Percentiles rank a stretch among this genome's conserved stretches.
phyloP scores from a whole-genome alignment of 2,888 invertebrate species.

The Ligdia adustata region DNA sequence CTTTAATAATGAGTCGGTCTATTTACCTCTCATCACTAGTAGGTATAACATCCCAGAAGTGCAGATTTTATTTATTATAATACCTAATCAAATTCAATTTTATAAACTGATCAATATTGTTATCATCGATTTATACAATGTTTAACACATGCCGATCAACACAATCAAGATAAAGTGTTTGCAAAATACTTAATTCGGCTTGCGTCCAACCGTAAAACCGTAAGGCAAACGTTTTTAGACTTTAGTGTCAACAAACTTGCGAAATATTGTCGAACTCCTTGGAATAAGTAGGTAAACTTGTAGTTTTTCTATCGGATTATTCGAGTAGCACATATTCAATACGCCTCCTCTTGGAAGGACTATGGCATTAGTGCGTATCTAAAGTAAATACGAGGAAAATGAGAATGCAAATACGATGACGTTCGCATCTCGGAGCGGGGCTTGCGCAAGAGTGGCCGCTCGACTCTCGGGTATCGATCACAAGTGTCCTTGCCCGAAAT shows the following conservation, averaged over 20 bases:
- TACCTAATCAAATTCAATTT: too few species aligned
- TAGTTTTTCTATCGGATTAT: slow-evolving; percentile 26
- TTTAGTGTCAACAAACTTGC: slow-evolving; percentile 22
- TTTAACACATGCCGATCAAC: not conserved
- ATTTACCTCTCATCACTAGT: too few species aligned
- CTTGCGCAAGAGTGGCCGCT: slow-evolving; percentile 62
- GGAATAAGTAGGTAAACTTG: slow-evolving; percentile 3
- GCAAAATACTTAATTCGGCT: slow-evolving; percentile 3
- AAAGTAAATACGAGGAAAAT: slow-evolving; percentile 67
- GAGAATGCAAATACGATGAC: slow-evolving; percentile 57
- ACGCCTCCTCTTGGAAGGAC: slow-evolving; percentile 52
- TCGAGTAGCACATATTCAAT: slow-evolving; percentile 22
- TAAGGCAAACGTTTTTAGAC: slow-evolving; percentile 14
- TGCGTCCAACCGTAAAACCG: slow-evolving; percentile 14
- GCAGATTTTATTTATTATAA: too few species aligned
- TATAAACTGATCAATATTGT: too few species aligned
- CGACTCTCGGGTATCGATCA: slow-evolving; percentile 62
- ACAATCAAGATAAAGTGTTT: slow-evolving; percentile 2
- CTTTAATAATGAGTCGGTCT: too few species aligned
- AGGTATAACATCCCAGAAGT: too few species aligned
- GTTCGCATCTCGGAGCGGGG: slow-evolving; percentile 42
- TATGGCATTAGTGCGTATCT: slow-evolving; percentile 57
- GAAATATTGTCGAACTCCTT: slow-evolving; percentile 13
- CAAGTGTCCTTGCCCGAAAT: slow-evolving; percentile 76
- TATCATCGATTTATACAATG: too few species aligned